These are phyloP conservation scores for Nilaparvata lugens DNA, from an alignment of 1,140 invertebrate species.

Conservation along the genomic window DNA sequence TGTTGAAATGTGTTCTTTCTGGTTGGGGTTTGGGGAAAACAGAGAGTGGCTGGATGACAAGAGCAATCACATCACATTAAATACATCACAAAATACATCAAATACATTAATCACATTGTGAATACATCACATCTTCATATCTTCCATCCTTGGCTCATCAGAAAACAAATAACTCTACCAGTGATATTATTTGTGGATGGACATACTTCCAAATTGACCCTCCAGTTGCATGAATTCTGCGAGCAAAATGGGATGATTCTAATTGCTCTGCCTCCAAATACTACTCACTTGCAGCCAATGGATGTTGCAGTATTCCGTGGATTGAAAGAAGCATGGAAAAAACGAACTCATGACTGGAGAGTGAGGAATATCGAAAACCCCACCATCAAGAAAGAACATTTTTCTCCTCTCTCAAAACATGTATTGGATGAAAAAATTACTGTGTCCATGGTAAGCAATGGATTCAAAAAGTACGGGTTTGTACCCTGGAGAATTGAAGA, in stretches of 20 bases:
- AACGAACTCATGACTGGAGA: constrained; percentile 22
- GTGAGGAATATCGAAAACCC: too few relatives aligned
- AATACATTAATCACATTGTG: too few relatives aligned
- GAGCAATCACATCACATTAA: too few relatives aligned
- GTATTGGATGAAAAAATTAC: constrained; percentile 7
- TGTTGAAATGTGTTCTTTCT: constrained; percentile 23
- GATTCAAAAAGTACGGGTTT: neutral
- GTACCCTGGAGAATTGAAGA: neutral
- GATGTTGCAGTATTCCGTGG: constrained; percentile 34
- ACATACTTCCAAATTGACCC: constrained; percentile 32
- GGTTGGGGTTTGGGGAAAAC: too few relatives aligned
- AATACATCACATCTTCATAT: constrained; percentile 19
- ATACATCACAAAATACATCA: too few relatives aligned
- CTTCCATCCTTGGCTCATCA: too few relatives aligned
- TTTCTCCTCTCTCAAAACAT: constrained; percentile 10
- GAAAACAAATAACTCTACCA: too few relatives aligned
- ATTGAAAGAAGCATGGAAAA: constrained; percentile 33
- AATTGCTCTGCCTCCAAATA: constrained; percentile 34
- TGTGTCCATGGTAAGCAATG: neutral
- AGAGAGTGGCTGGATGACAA: constrained; percentile 38
- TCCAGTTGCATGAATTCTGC: constrained; percentile 34
- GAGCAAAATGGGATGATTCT: constrained; percentile 33
- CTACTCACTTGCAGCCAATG: constrained; percentile 36
- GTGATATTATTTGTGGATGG: too few relatives aligned
- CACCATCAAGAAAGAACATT: constrained; percentile 7